Percentiles rank a stretch among this genome's conserved stretches.
phyloP scores from a whole-genome alignment of 1,140 invertebrate genomes.

The Bombus affinis region DNA sequence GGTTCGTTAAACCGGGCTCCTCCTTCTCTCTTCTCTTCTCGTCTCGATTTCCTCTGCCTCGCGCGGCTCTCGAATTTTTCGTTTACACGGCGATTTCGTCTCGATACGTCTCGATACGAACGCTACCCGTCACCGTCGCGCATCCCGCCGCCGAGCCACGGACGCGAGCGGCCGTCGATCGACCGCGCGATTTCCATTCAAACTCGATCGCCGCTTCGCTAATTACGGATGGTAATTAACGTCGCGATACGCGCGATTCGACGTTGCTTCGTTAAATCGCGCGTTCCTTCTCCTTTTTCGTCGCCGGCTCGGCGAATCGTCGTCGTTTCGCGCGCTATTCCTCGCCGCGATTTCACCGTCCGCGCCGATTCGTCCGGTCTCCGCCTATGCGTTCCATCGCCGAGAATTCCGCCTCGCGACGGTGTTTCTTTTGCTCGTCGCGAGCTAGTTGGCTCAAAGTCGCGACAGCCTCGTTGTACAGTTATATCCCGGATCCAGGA shows the following conservation, averaged over 20 bases:
- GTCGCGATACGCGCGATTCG: background rate
- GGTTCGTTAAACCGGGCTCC: slow-evolving; percentile 53
- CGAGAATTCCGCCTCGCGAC: background rate
- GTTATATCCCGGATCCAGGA: slow-evolving; percentile 31
- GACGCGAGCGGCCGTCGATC: background rate
- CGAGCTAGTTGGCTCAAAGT: background rate
- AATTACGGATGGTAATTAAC: background rate
- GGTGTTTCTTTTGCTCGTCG: background rate
- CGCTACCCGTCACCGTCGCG: background rate
- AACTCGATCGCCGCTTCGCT: background rate
- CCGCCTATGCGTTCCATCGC: background rate
- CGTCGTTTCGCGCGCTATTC: too few species aligned
- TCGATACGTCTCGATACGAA: background rate
- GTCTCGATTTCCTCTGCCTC: background rate
- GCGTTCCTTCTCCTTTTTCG: background rate
- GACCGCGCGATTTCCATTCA: background rate
- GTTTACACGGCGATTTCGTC: background rate
- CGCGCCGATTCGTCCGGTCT: background rate
- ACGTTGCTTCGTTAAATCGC: background rate
- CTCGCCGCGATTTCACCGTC: too few species aligned
- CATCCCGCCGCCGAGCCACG: background rate
- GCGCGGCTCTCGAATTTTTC: background rate
- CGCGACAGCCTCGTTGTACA: slow-evolving; percentile 5
- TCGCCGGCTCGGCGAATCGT: too few species aligned
- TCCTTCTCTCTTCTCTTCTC: too few species aligned